Evolutionary conservation across 1,140 invertebrate species (phyloP), one percentile per base, ranked within the genome.

Genomic region (Drosophila pseudoobscura): DNA sequence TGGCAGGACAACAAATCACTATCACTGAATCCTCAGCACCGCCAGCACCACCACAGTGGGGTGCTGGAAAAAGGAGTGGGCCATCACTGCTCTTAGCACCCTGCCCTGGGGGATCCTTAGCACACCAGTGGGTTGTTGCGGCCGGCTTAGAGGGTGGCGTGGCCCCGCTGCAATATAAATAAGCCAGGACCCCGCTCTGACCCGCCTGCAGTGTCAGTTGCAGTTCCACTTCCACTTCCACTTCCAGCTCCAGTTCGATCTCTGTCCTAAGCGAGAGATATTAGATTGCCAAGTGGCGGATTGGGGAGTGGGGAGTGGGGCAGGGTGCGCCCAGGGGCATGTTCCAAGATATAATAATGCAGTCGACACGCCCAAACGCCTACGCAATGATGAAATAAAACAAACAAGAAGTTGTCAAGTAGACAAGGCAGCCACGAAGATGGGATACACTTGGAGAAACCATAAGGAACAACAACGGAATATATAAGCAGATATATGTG

Each of bases 1-100:
- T 75, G 79, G 65, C 80, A 85, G 77, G 70, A 85, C 82, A 85
- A 85, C 82, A 85, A 85, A 85, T 85, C 82, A 87, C 80, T 75
- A 39, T 39, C 35, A 39, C 35, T 8, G 53, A 26, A 41, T 17
- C 41, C 51, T 43, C 39, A 39, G 13, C 35, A 64, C 24, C 24
- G 5, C 1, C 31, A 4, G 0, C 35, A 39, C 49, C 55, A 52
- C 26, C 60, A 62, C 57, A 78, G 72, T 59, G 57, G 61, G 47
- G 39, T 46, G 46, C 17, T 31, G 45, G 50, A 22, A 46, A 13
- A 15, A 29, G n/a, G 15, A 39, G 41, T 6, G 17, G 47, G 47
- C 13, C 7, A 17, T 31, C 31, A 31, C 31, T 9, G 3, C 9
- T 8, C 31, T 31, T 31, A 31, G 7, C 7, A 31, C 29, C 35